Percentiles rank a stretch among this genome's conserved stretches.
phyloP scores from a whole-genome alignment of 2,888 invertebrate genomes.

The Zele albiditarsus region DNA sequence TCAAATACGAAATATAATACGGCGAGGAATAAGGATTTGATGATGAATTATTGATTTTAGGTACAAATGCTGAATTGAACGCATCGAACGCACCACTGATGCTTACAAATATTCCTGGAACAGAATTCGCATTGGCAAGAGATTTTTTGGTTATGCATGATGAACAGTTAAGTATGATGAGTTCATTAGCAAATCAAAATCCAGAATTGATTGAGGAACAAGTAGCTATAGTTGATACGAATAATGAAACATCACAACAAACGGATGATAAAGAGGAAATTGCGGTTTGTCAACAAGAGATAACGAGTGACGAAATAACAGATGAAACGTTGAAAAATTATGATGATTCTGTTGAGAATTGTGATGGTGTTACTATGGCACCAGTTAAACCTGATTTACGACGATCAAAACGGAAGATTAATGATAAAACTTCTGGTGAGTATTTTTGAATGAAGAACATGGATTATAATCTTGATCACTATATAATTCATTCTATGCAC shows the following conservation, averaged over 20 bases:
- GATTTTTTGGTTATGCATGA: constrained; percentile 71
- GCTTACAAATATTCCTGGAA: constrained; percentile 65
- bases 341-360: neutral
- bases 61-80: constrained; percentile 64
- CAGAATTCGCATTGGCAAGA: constrained; percentile 66
- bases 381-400: constrained; percentile 56
- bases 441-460: constrained; percentile 35
- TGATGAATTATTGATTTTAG: constrained; percentile 48
- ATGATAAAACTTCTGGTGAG: constrained; percentile 64
- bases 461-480: neutral
- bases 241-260: constrained; percentile 45
- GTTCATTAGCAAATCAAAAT: constrained; percentile 63
- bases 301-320: constrained; percentile 43
- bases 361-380: neutral
- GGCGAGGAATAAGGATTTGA: neutral
- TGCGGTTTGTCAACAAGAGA: constrained; percentile 46
- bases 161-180: constrained; percentile 68
- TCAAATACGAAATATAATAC: neutral
- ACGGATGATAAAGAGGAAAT: constrained; percentile 47
- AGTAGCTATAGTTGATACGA: constrained; percentile 34
- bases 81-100: constrained; percentile 64
- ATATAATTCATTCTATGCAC: constrained; percentile 34
- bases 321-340: constrained; percentile 30
- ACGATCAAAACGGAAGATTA: constrained; percentile 63
- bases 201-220: constrained; percentile 54